Evolutionary conservation across 1,140 invertebrate genomes (phyloP).

Genomic region (Neodiprion virginianus): DNA sequence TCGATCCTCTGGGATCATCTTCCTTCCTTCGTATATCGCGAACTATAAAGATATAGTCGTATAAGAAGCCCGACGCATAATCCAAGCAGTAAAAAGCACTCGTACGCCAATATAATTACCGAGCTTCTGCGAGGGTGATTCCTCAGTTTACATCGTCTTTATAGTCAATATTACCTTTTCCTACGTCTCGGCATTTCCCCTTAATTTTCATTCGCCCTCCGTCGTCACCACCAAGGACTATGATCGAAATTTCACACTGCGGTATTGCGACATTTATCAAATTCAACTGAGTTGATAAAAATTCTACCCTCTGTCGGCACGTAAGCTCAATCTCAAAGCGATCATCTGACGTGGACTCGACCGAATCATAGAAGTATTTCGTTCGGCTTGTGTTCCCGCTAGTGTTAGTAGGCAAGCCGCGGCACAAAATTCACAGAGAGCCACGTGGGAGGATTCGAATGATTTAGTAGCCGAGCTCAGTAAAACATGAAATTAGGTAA

Average conservation of each 20-base stretch:
- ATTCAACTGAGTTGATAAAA: background rate
- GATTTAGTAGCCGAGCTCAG: background rate
- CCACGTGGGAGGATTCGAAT: background rate
- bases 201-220: slow-evolving; percentile 9
- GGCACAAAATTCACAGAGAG: too few species aligned
- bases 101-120: slow-evolving; percentile 29
- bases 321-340: background rate
- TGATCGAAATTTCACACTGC: background rate
- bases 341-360: too few species aligned
- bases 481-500: background rate
- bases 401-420: too few species aligned
- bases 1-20: background rate
- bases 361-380: too few species aligned
- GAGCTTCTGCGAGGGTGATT: slow-evolving; percentile 23
- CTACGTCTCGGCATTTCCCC: slow-evolving; percentile 16
- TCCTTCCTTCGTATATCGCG: background rate
- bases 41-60: background rate
- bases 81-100: slow-evolving; percentile 32
- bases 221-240: background rate
- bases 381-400: too few species aligned
- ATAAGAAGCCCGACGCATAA: slow-evolving; percentile 25
- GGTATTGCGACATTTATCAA: background rate
- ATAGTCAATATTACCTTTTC: slow-evolving; percentile 30
- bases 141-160: slow-evolving; percentile 33
- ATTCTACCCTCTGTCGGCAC: background rate